Percentiles rank a stretch among this genome's conserved stretches.
phyloP scores from a whole-genome alignment of 2,113 vertebrate species.

The Cebus imitator region DNA sequence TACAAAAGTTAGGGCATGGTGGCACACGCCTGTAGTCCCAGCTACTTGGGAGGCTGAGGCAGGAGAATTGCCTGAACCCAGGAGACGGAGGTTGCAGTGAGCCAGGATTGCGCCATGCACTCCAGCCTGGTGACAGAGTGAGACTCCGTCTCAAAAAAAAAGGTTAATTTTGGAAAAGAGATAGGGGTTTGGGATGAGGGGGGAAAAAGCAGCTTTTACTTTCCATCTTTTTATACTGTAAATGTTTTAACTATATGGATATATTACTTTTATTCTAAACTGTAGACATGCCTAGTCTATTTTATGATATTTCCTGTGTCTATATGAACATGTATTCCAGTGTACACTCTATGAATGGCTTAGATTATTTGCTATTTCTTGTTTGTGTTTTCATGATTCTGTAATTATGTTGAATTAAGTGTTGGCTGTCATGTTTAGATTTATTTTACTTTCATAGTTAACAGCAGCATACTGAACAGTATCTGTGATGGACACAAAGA shows the following conservation, averaged over 20 bases:
- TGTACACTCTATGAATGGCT: neutral
- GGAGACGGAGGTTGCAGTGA: no score
- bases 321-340: fast-evolving
- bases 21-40: no score
- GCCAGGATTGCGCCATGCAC: no score
- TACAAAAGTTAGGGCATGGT: no score
- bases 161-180: neutral
- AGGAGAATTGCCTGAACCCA: no score
- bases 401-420: neutral
- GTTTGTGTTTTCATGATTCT: neutral
- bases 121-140: no score
- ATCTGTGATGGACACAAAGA: neutral
- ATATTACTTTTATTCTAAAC: neutral
- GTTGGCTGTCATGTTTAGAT: neutral
- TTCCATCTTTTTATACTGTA: neutral
- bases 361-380: neutral
- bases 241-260: neutral
- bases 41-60: no score
- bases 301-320: neutral
- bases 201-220: neutral
- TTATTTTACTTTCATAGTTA: neutral
- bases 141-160: no score
- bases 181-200: neutral
- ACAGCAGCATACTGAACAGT: neutral
- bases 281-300: neutral